Evolutionary conservation across 2,113 vertebrate genomes (phyloP).

Genomic region (Nothobranchius furzeri): DNA sequence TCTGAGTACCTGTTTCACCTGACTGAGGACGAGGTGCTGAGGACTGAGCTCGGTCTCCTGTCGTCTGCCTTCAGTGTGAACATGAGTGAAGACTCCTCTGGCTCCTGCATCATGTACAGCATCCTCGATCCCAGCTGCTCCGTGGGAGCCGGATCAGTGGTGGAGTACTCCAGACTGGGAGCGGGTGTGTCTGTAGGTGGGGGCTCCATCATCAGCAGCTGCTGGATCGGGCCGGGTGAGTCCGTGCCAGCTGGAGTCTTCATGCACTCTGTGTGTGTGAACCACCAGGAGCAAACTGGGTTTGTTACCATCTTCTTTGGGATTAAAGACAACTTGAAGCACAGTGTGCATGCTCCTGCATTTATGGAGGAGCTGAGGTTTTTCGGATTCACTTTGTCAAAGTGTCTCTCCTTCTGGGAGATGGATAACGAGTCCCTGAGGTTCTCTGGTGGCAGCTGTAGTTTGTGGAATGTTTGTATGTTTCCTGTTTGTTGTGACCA

Average conservation of each 20-base stretch:
- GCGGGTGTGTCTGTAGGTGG: constrained; percentile 77
- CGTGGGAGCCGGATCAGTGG: constrained; percentile 79
- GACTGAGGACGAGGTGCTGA: constrained; percentile 77
- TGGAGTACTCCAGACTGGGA: constrained; percentile 87
- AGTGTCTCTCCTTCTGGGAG: constrained; percentile 83
- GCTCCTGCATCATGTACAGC: constrained; percentile 85
- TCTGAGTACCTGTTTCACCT: constrained; percentile 90
- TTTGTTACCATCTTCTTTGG: constrained; percentile 86
- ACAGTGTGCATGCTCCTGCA: constrained; percentile 62
- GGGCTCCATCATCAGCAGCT: constrained; percentile 85
- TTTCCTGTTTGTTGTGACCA: constrained; percentile 85
- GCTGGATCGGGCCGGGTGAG: constrained; percentile 60
- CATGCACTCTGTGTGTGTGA: constrained; percentile 85
- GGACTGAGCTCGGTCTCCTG: constrained; percentile 81
- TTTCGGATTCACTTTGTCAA: constrained; percentile 75
- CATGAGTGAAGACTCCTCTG: neutral
- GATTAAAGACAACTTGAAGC: constrained; percentile 85
- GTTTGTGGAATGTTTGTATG: constrained; percentile 88
- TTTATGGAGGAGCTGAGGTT: constrained; percentile 71
- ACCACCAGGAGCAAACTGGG: constrained; percentile 22
- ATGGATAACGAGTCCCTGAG: constrained; percentile 70
- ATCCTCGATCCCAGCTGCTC: constrained; percentile 74
- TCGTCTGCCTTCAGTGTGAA: constrained; percentile 79
- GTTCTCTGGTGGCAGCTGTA: constrained; percentile 79
- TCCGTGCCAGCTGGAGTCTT: constrained; percentile 81